phyloP scores from a whole-genome alignment of 2,888 invertebrate genomes.

The Euclidia mi region DNA sequence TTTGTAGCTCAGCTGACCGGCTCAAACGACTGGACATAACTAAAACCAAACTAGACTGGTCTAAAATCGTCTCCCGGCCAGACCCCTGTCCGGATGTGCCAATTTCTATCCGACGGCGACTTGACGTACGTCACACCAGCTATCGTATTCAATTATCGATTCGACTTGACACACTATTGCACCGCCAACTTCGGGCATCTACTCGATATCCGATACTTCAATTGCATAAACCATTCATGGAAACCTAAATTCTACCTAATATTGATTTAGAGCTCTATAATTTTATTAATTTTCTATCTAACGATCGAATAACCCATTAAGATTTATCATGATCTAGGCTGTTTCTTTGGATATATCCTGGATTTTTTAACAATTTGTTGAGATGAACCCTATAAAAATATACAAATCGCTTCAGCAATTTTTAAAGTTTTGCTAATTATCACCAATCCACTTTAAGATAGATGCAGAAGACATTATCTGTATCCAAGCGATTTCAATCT shows the following conservation, averaged over 20 bases:
- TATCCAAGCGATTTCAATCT: no score
- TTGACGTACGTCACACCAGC: slow-evolving; percentile 65
- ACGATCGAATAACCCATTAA: no score
- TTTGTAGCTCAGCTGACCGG: background rate
- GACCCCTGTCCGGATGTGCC: slow-evolving; percentile 76
- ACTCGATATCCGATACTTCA: slow-evolving; percentile 33
- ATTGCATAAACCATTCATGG: slow-evolving; percentile 8
- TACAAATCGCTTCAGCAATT: no score
- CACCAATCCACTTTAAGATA: no score
- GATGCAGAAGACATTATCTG: no score
- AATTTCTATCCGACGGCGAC: slow-evolving; percentile 68
- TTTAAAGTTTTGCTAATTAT: no score
- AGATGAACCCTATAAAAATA: no score
- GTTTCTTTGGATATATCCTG: no score
- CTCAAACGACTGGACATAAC: slow-evolving; percentile 3
- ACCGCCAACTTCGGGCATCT: slow-evolving; percentile 34
- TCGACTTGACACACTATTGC: slow-evolving; percentile 61
- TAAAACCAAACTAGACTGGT: slow-evolving; percentile 37
- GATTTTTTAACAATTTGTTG: no score
- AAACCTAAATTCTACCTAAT: slow-evolving; percentile 6
- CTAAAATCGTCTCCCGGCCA: slow-evolving; percentile 57
- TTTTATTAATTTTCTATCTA: no score
- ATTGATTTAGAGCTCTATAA: slow-evolving; percentile 19
- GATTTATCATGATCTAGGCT: no score
- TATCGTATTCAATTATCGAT: slow-evolving; percentile 75